Evolutionary conservation across 1,140 invertebrate genomes (phyloP).

Genomic region (Oedothorax gibbosus): DNA sequence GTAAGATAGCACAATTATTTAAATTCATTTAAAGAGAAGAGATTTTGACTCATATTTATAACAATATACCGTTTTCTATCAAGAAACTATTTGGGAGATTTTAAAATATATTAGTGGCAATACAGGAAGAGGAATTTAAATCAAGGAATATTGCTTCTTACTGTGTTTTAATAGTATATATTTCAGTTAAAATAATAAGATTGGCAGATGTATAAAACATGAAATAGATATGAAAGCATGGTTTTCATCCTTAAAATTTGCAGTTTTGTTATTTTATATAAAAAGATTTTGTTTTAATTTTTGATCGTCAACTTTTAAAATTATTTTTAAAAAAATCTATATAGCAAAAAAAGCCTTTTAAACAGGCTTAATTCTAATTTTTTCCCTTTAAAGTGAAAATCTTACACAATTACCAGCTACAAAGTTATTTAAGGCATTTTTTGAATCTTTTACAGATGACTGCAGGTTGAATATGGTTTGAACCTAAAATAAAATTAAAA

Average conservation of each 20-base stretch:
- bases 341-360: background rate
- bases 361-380: background rate
- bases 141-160: no score
- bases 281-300: background rate
- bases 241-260: no score
- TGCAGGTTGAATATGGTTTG: slow-evolving; percentile 31
- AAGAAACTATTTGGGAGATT: no score
- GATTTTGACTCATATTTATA: no score
- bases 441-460: slow-evolving; percentile 4
- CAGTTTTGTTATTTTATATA: no score
- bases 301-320: background rate
- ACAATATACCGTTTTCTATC: no score
- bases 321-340: background rate
- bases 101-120: no score
- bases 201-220: no score
- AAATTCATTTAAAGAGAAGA: background rate
- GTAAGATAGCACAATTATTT: background rate
- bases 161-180: no score
- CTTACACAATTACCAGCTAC: slow-evolving; percentile 27
- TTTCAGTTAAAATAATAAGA: no score
- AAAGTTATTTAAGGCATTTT: slow-evolving; percentile 35
- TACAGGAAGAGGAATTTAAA: no score
- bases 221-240: no score
- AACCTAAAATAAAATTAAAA: slow-evolving; percentile 23
- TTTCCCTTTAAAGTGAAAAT: background rate